Conservation (phyloP, 2,797 vertebrate species). For the Galagoides demidoff region DNA sequence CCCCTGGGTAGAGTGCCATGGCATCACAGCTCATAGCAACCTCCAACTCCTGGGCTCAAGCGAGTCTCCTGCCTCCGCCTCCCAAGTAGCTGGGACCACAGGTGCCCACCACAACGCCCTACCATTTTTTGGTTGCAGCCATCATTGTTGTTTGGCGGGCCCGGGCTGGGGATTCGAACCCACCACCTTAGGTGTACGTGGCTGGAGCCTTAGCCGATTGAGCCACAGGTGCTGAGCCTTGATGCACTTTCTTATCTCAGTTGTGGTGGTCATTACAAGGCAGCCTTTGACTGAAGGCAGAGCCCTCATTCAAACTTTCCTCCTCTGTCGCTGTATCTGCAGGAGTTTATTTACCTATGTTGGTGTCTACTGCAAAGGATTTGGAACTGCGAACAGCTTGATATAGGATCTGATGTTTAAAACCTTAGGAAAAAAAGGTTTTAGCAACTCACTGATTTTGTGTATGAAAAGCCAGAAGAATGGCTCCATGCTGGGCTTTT, state of each 20-base stretch:
- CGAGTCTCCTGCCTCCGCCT: no score
- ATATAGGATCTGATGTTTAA: conserved; percentile 71
- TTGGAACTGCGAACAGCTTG: neutral
- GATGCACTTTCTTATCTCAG: conserved; percentile 46
- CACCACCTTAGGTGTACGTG: no score
- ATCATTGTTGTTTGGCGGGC: no score
- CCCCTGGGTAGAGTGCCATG: no score
- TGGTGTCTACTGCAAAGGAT: conserved; percentile 47
- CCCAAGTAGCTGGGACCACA: no score
- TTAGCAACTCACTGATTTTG: conserved; percentile 58
- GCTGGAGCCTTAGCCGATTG: no score
- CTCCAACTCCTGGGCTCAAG: no score
- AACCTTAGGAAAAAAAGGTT: conserved; percentile 62
- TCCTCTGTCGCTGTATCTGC: conserved; percentile 45
- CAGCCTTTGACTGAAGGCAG: conserved; percentile 51
- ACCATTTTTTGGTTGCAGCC: no score
- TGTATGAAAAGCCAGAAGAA: conserved; percentile 45
- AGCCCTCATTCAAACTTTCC: conserved; percentile 59
- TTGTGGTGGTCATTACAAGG: conserved; percentile 44
- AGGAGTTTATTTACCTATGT: conserved; percentile 57
- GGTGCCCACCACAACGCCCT: no score
- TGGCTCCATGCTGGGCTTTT: conserved; percentile 58
- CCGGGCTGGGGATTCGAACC: no score
- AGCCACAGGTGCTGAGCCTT: no score
- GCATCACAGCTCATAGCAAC: no score